Conservation (phyloP, 2,113 vertebrate genomes). For the Fregetta grallaria region DNA sequence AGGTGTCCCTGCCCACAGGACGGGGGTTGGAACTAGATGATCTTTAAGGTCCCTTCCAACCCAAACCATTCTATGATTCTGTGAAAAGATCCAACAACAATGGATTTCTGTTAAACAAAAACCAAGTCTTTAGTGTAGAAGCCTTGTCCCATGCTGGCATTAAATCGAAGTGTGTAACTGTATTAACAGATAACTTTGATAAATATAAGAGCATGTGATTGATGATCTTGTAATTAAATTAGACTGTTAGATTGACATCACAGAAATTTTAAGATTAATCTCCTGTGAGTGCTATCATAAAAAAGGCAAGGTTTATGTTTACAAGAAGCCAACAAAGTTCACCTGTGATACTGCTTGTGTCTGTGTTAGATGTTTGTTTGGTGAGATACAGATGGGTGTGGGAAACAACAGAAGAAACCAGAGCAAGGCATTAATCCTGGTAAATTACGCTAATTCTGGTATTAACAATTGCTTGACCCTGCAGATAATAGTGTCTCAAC, state of each 20-base stretch:
- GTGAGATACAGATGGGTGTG: background rate
- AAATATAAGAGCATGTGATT: background rate
- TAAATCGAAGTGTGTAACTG: background rate
- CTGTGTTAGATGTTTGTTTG: background rate
- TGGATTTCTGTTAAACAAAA: background rate
- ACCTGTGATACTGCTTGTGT: background rate
- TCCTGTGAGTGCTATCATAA: background rate
- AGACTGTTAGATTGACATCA: background rate
- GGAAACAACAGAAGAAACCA: background rate
- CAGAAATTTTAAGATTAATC: background rate
- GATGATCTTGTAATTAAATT: background rate
- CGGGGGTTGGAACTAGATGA: too few relatives aligned
- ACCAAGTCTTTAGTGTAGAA: background rate
- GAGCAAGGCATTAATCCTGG: background rate
- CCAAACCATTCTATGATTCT: too few relatives aligned
- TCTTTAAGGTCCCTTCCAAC: too few relatives aligned
- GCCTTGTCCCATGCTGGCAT: background rate
- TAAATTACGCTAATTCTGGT: background rate
- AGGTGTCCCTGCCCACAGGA: too few relatives aligned
- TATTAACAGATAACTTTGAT: background rate
- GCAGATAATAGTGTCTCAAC: background rate
- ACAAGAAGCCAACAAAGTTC: background rate
- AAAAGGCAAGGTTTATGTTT: background rate
- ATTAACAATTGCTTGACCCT: background rate
- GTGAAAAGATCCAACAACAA: background rate